Conservation (phyloP, 2,113 vertebrate species). For the Tupaia tana region DNA sequence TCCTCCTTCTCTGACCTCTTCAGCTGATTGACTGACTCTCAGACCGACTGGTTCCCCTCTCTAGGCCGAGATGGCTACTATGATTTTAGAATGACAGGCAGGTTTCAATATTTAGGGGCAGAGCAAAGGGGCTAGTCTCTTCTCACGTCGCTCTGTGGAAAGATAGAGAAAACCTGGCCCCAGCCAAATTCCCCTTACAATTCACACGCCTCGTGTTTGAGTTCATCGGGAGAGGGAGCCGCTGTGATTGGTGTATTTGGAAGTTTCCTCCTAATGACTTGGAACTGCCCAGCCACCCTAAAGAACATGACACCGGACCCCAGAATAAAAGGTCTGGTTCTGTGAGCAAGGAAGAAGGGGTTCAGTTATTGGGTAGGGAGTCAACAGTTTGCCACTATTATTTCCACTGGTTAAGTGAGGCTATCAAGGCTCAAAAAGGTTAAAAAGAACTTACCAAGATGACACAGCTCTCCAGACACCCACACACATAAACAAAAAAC, state of each 20-base stretch:
- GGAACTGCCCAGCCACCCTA: background rate
- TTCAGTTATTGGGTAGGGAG: background rate
- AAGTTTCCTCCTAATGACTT: background rate
- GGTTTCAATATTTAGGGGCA: background rate
- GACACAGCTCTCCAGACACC: background rate
- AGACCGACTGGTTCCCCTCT: background rate
- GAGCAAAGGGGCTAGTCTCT: background rate
- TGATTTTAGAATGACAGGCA: background rate
- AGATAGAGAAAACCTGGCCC: background rate
- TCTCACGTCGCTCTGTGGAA: background rate
- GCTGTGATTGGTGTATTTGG: background rate
- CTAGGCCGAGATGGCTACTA: background rate
- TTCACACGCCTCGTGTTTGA: background rate
- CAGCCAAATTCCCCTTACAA: background rate
- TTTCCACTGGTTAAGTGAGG: background rate
- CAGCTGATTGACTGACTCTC: background rate
- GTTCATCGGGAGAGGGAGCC: background rate
- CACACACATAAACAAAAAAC: background rate
- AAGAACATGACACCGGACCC: background rate
- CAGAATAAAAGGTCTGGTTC: background rate
- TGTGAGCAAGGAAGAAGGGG: background rate
- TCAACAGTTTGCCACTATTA: background rate
- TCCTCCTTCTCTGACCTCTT: background rate
- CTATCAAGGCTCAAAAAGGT: background rate
- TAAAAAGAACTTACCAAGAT: background rate